Percentiles rank a stretch among this genome's conserved stretches.
phyloP scores from a whole-genome alignment of 2,888 invertebrate species.

The Falcaria lacertinaria region DNA sequence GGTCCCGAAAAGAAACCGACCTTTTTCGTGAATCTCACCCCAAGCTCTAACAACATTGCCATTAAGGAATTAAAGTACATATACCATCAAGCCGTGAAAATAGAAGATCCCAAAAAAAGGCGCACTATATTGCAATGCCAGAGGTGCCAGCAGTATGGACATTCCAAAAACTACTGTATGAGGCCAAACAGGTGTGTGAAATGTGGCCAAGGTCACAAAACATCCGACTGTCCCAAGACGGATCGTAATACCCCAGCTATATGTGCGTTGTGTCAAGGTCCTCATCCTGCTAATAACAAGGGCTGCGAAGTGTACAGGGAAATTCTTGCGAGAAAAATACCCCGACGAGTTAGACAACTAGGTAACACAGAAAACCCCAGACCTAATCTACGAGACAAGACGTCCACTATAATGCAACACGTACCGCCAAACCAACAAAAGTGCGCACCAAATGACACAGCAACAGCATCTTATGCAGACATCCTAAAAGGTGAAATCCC shows the following conservation, averaged over 20 bases:
- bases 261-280: conserved; percentile 15
- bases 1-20: conserved; percentile 5
- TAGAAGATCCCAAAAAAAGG: conserved; percentile 18
- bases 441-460: background rate
- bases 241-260: conserved; percentile 12
- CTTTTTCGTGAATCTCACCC: conserved; percentile 15
- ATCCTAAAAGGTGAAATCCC: background rate
- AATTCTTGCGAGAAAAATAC: conserved; percentile 7
- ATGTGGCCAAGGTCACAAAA: conserved; percentile 20
- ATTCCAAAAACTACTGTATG: conserved; percentile 19
- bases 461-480: background rate
- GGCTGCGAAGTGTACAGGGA: conserved; percentile 12
- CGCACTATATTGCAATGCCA: conserved; percentile 14
- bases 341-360: background rate
- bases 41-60: conserved; percentile 11
- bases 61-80: conserved; percentile 11
- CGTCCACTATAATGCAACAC: background rate
- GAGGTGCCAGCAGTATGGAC: conserved; percentile 21
- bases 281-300: conserved; percentile 13
- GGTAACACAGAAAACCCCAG: background rate
- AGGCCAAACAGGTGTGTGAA: conserved; percentile 19
- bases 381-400: background rate
- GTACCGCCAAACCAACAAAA: background rate
- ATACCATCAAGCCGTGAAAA: conserved; percentile 11
- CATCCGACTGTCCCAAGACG: conserved; percentile 15